Evolutionary conservation across 2,888 invertebrate species (phyloP).

Genomic region (Hermodice carunculata): DNA sequence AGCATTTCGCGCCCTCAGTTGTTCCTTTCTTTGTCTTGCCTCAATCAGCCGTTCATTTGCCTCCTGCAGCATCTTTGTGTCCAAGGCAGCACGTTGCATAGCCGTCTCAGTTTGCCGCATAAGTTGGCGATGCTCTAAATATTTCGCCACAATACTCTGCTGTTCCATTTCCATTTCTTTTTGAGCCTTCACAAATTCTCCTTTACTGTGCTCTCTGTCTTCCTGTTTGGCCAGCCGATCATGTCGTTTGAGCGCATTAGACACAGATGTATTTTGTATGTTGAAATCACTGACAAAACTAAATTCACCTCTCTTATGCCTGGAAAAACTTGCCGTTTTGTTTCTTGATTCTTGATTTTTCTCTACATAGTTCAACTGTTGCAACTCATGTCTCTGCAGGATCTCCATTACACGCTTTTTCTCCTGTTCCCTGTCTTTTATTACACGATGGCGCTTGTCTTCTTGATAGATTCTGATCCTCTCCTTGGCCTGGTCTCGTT

Average conservation of each 20-base stretch:
- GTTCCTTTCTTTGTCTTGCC: conserved; percentile 57
- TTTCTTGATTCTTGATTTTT: conserved; percentile 49
- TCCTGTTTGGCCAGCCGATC: conserved; percentile 59
- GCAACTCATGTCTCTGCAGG: conserved; percentile 55
- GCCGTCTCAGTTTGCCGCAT: conserved; percentile 65
- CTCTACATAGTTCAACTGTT: conserved; percentile 53
- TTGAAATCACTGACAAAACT: conserved; percentile 63
- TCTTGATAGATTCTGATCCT: conserved; percentile 57
- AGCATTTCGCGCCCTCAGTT: conserved; percentile 45
- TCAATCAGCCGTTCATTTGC: conserved; percentile 61
- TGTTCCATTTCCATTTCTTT: conserved; percentile 53
- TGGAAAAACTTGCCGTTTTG: conserved; percentile 34
- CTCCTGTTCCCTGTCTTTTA: conserved; percentile 54
- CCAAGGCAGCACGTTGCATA: conserved; percentile 57
- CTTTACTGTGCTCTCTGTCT: conserved; percentile 44
- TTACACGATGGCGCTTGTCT: conserved; percentile 51
- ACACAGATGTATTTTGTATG: conserved; percentile 67
- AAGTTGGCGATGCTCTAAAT: conserved; percentile 62
- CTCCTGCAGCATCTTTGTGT: conserved; percentile 61
- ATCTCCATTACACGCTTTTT: conserved; percentile 50
- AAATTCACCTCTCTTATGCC: conserved; percentile 49
- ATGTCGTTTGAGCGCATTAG: conserved; percentile 65
- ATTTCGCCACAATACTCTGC: conserved; percentile 61
- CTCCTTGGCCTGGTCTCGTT: conserved; percentile 58
- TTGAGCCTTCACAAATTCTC: conserved; percentile 43